A percentile compares a stretch with the other conserved stretches of the same genome.
phyloP scores from a whole-genome alignment of 2,888 invertebrate genomes.

The Eupithecia abbreviata region DNA sequence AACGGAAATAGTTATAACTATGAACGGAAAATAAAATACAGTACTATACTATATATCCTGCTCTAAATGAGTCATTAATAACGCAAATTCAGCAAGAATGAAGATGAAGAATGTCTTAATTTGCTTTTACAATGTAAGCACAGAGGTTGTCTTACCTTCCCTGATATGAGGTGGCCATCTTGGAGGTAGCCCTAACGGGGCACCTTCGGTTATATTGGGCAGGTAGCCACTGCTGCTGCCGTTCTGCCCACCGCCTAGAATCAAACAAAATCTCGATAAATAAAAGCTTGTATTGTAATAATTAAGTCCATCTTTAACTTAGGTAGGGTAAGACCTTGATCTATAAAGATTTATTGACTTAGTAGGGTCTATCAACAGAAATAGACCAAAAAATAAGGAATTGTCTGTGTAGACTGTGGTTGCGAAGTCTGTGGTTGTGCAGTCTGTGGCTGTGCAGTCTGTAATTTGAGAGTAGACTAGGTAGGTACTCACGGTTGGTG shows the following conservation, averaged over 20 bases:
- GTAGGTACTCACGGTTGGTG: conserved; percentile 43
- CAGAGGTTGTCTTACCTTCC: conserved; percentile 59
- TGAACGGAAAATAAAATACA: neutral
- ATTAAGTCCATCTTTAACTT: neutral
- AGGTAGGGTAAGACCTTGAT: neutral
- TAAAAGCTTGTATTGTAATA: neutral
- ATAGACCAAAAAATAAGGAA: no score
- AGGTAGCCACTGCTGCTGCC: conserved; percentile 68
- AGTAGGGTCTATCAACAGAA: no score
- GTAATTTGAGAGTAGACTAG: neutral
- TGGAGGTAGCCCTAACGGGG: conserved; percentile 71
- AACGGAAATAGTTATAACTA: neutral
- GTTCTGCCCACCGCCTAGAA: conserved; percentile 48
- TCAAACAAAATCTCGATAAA: neutral
- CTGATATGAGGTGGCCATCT: conserved; percentile 73
- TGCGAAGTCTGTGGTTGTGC: no score
- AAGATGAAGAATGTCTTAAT: neutral
- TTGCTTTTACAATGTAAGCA: neutral
- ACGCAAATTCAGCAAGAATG: neutral
- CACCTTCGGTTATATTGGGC: conserved; percentile 79
- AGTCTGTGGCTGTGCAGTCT: no score
- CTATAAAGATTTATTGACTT: neutral
- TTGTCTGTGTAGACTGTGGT: no score
- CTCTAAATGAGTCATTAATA: no score
- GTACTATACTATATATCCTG: neutral